phyloP scores from a whole-genome alignment of 2,888 invertebrate species.

The Gryllus longicercus region DNA sequence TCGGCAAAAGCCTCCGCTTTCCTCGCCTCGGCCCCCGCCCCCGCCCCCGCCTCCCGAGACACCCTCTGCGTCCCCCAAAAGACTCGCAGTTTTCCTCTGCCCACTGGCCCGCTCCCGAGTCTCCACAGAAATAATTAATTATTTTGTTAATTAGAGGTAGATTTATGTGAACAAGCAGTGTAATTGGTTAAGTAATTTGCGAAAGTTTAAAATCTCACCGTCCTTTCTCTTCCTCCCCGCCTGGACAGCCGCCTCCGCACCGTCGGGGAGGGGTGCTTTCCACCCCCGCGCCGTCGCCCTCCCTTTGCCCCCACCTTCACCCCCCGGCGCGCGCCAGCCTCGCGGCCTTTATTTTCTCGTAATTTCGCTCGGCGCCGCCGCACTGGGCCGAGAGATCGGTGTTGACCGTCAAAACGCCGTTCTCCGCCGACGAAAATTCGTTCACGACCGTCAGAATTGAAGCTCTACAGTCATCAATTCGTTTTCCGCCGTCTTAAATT shows the following conservation, averaged over 20 bases:
- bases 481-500: too few species aligned
- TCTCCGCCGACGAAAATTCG: too few species aligned
- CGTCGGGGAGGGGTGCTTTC: not conserved
- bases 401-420: too few species aligned
- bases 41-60: not conserved
- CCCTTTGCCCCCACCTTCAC: too few species aligned
- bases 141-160: constrained; percentile 17
- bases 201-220: constrained; percentile 17
- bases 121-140: constrained; percentile 4
- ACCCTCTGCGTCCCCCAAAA: not conserved
- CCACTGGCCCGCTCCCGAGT: not conserved
- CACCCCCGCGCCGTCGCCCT: not conserved
- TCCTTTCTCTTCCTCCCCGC: not conserved
- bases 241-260: not conserved
- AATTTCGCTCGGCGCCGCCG: not conserved
- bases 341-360: constrained; percentile 7
- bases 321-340: not conserved
- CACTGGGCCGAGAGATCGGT: not conserved
- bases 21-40: not conserved
- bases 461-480: too few species aligned
- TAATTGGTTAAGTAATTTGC: constrained; percentile 17
- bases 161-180: constrained; percentile 17
- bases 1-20: not conserved
- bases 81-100: constrained; percentile 17
- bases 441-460: too few species aligned